Percentiles rank a stretch among this genome's conserved stretches.
Evolutionary conservation across 2,113 vertebrate species (phyloP).

Genomic region (Pygathrix nemaeus): DNA sequence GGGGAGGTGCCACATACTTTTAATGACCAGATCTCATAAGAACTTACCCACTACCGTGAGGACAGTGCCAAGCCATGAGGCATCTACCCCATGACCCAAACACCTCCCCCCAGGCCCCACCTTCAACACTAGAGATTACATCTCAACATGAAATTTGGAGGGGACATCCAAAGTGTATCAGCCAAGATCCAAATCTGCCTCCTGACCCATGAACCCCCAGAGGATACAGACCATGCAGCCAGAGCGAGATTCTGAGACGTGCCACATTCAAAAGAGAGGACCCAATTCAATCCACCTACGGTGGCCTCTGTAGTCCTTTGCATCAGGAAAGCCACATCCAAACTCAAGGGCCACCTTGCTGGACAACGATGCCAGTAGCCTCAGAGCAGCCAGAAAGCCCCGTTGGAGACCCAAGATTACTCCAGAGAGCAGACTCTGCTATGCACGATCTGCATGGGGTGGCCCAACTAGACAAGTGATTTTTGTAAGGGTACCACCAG

Average conservation of each 20-base stretch:
- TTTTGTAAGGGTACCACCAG: not conserved
- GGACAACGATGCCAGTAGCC: not conserved
- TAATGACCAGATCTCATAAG: too few relatives aligned
- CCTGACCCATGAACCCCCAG: not conserved
- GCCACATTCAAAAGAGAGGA: not conserved
- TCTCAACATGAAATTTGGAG: too few relatives aligned
- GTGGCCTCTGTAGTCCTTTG: not conserved
- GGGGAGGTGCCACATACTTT: too few relatives aligned
- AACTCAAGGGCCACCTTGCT: not conserved
- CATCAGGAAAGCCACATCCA: not conserved
- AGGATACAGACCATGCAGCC: not conserved
- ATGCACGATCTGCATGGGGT: rapidly evolving
- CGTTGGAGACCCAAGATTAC: not conserved
- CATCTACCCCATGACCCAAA: too few relatives aligned
- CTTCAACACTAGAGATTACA: too few relatives aligned
- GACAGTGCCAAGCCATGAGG: too few relatives aligned
- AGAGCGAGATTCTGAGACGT: not conserved
- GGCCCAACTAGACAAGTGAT: rapidly evolving
- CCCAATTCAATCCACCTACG: not conserved
- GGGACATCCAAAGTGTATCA: too few relatives aligned
- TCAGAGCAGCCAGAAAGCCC: not conserved
- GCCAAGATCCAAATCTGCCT: not conserved
- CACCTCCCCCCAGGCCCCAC: too few relatives aligned
- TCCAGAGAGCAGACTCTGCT: not conserved
- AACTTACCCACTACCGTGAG: too few relatives aligned